A percentile compares a stretch with the other conserved stretches of the same genome.
These are phyloP conservation scores for Leptothorax acervorum DNA, from an alignment of 2,888 invertebrate genomes.

Conservation along the genomic window DNA sequence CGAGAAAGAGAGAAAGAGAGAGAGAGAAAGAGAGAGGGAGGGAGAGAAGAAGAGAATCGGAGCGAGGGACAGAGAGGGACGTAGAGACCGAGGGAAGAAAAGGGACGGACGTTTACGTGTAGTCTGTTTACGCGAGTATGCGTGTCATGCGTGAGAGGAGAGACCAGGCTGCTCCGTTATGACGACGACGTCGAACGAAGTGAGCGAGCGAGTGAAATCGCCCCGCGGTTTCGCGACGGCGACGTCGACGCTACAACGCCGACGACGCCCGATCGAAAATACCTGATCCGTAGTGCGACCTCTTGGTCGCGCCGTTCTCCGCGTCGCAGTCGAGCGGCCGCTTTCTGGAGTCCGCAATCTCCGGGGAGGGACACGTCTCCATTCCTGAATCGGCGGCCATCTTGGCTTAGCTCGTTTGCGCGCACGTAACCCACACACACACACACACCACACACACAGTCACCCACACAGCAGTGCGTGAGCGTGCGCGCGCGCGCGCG, in stretches of 20 bases:
- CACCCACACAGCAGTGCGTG: too few species aligned
- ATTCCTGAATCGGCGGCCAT: slow-evolving; percentile 97
- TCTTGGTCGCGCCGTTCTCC: slow-evolving; percentile 95
- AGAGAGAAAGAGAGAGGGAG: background rate
- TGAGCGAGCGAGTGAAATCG: slow-evolving; percentile 6
- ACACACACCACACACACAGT: background rate
- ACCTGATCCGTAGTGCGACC: slow-evolving; percentile 97
- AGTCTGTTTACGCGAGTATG: background rate
- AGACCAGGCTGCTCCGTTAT: background rate
- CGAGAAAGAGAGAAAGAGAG: background rate
- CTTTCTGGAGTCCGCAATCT: slow-evolving; percentile 96
- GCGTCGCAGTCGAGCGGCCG: slow-evolving; percentile 95
- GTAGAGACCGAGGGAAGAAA: background rate
- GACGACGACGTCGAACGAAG: slow-evolving; percentile 13
- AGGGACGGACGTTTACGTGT: background rate
- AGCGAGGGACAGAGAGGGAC: background rate
- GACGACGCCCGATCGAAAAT: slow-evolving; percentile 76
- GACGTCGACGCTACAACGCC: slow-evolving; percentile 13
- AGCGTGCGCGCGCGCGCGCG: background rate
- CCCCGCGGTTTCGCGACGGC: background rate
- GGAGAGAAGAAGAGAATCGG: background rate
- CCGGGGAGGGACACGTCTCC: slow-evolving; percentile 97
- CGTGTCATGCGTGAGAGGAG: slow-evolving; percentile 33
- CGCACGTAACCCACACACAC: slow-evolving; percentile 69
- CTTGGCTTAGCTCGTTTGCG: slow-evolving; percentile 86